Evolutionary conservation across 2,888 invertebrate genomes (phyloP).

Genomic region (Steinernema carpocapsae): DNA sequence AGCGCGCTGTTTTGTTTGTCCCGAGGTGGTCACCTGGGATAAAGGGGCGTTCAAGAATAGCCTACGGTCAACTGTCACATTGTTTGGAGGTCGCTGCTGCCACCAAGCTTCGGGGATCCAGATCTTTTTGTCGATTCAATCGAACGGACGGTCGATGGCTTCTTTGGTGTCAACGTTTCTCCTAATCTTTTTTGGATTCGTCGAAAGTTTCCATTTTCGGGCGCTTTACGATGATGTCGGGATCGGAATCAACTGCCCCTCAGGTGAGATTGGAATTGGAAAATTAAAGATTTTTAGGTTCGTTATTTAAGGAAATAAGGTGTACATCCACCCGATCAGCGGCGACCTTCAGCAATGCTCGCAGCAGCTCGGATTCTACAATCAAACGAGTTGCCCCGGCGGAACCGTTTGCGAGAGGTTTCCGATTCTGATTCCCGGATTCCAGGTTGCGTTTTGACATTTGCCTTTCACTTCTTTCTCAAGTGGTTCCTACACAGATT

Average conservation of each 20-base stretch:
- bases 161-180: neutral
- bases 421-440: constrained; percentile 57
- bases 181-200: neutral
- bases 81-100: neutral
- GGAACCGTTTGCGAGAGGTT: constrained; percentile 60
- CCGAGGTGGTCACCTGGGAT: neutral
- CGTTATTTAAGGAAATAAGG: constrained; percentile 48
- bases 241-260: constrained; percentile 55
- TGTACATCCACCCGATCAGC: constrained; percentile 56
- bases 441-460: constrained; percentile 46
- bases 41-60: constrained; percentile 11
- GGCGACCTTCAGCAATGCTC: constrained; percentile 58
- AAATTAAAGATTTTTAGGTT: constrained; percentile 36
- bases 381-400: constrained; percentile 58
- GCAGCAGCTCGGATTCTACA: constrained; percentile 57
- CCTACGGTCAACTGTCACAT: constrained; percentile 19
- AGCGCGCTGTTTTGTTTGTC: constrained; percentile 20
- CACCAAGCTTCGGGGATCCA: neutral
- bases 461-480: neutral
- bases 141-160: too few species aligned
- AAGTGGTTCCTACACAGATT: neutral
- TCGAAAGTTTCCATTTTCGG: neutral
- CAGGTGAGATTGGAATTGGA: constrained; percentile 38
- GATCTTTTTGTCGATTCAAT: neutral
- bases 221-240: constrained; percentile 51